Evolutionary conservation across 1,140 invertebrate genomes (phyloP).

Genomic region (Sycophaga agraensis): DNA sequence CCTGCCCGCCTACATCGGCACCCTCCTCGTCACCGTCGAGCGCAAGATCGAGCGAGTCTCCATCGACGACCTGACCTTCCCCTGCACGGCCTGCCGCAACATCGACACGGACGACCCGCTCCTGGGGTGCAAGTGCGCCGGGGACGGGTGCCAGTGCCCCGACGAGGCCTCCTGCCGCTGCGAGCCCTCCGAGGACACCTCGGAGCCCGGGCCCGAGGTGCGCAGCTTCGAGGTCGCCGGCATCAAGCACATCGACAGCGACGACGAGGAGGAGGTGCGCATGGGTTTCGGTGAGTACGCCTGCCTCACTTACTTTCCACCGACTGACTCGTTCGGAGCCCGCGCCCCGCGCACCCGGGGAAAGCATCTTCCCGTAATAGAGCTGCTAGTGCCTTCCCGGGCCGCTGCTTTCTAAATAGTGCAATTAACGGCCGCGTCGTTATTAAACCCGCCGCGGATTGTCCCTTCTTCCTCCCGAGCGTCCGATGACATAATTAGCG

Average conservation of each 20-base stretch:
- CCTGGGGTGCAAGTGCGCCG: conserved; percentile 50
- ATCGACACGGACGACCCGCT: conserved; percentile 57
- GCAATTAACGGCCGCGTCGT: too few species aligned
- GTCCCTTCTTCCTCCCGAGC: too few species aligned
- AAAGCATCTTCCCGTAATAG: too few species aligned
- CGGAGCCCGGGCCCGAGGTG: conserved; percentile 43
- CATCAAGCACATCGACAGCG: conserved; percentile 74
- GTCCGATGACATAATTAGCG: too few species aligned
- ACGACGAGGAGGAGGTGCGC: conserved; percentile 65
- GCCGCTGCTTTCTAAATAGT: too few species aligned
- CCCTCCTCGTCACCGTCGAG: conserved; percentile 67
- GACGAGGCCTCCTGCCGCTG: conserved; percentile 28
- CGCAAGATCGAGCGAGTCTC: conserved; percentile 68
- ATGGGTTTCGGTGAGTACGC: conserved; percentile 55
- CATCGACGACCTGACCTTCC: conserved; percentile 66
- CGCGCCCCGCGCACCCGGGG: too few species aligned
- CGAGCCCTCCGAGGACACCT: conserved; percentile 19
- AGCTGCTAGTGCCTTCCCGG: too few species aligned
- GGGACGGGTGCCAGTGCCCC: conserved; percentile 38
- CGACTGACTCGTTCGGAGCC: too few species aligned
- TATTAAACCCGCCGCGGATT: too few species aligned
- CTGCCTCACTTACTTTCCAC: too few species aligned
- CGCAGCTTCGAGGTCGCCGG: conserved; percentile 66
- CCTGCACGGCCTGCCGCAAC: conserved; percentile 61
- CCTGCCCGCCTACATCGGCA: conserved; percentile 64